Evolutionary conservation across 2,888 invertebrate species (phyloP).

Genomic region (Melieria omissa): DNA sequence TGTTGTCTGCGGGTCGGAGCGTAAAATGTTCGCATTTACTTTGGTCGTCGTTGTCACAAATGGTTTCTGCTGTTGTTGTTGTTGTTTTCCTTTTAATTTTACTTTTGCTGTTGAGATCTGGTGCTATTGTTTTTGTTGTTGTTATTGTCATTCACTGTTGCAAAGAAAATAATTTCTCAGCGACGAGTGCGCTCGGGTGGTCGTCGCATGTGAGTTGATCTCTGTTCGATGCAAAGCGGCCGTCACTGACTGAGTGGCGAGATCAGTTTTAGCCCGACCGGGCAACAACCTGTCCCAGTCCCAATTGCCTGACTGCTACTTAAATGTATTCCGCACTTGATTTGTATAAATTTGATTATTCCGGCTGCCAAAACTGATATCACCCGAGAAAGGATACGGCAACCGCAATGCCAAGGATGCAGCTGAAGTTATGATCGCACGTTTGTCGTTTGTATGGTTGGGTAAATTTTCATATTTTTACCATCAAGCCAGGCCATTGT

Average conservation of each 20-base stretch:
- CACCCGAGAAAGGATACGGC: conserved; percentile 18
- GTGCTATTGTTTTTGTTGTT: background rate
- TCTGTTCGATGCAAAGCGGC: conserved; percentile 55
- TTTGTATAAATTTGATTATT: conserved; percentile 54
- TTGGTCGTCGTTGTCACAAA: conserved; percentile 12
- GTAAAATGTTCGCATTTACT: conserved; percentile 26
- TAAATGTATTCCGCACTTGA: conserved; percentile 44
- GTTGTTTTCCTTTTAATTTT: background rate
- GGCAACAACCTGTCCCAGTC: background rate
- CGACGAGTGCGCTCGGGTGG: conserved; percentile 52
- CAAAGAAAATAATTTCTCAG: conserved; percentile 59
- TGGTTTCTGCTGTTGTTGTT: conserved; percentile 26
- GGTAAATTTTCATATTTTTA: background rate
- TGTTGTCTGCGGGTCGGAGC: too few species aligned
- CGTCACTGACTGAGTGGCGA: background rate
- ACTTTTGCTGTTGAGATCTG: too few species aligned
- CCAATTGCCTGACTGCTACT: background rate
- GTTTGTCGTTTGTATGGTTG: background rate
- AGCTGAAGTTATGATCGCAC: conserved; percentile 58
- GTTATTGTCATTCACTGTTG: conserved; percentile 19
- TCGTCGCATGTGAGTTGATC: conserved; percentile 58
- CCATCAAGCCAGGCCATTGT: conserved; percentile 3
- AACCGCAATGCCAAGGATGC: conserved; percentile 40
- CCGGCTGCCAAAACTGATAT: conserved; percentile 36
- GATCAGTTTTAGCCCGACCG: background rate